Conservation (phyloP, 2,888 invertebrate genomes). For the Ptychoptera albimana region DNA sequence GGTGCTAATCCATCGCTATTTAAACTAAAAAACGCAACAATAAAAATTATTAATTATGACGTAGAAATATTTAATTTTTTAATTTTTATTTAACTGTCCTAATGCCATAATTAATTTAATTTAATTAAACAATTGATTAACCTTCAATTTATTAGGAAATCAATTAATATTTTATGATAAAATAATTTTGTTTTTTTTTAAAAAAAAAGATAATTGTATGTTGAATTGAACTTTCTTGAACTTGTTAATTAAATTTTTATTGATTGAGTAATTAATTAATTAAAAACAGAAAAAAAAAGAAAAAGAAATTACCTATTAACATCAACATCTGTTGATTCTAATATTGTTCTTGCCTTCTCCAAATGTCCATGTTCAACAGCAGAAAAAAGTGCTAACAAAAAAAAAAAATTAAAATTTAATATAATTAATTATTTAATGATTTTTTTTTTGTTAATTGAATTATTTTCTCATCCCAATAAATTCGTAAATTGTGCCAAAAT, state of each 20-base stretch:
- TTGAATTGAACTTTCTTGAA: slow-evolving; percentile 5
- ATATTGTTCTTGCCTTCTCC: slow-evolving; percentile 78
- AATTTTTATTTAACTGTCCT: neutral
- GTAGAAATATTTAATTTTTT: no score
- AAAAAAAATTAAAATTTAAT: slow-evolving; percentile 15
- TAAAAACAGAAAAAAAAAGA: no score
- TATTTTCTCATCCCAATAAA: neutral
- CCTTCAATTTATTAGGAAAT: no score
- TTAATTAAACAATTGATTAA: no score
- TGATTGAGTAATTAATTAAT: neutral
- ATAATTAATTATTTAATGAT: slow-evolving; percentile 1
- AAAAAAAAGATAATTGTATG: neutral
- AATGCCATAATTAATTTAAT: neutral
- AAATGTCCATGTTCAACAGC: slow-evolving; percentile 92
- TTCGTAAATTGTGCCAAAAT: neutral
- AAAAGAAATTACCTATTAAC: slow-evolving; percentile 62
- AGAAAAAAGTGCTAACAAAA: slow-evolving; percentile 71
- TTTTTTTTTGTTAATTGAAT: slow-evolving; percentile 3
- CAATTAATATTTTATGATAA: neutral
- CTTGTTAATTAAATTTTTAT: slow-evolving; percentile 8
- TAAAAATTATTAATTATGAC: neutral
- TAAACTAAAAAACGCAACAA: slow-evolving; percentile 41
- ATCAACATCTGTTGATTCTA: slow-evolving; percentile 84
- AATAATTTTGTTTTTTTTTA: neutral
- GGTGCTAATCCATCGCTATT: slow-evolving; percentile 81